Base-by-base conservation (phyloP, 2,888 invertebrate species). In the Thereva nobilitata region DNA sequence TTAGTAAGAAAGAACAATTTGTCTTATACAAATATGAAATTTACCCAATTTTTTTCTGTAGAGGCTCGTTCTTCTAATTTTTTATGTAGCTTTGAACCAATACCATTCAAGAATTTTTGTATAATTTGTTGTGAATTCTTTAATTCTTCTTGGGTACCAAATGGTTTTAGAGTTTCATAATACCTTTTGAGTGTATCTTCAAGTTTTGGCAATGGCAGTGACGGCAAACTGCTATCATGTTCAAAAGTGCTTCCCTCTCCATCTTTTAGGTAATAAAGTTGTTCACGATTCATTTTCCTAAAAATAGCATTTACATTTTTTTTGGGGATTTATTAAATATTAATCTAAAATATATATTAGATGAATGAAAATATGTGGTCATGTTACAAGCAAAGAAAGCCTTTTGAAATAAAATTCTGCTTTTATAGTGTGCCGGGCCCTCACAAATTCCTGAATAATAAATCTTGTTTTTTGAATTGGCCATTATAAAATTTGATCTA, bases 161-260 rank as follows among this genome's bases (percentile, higher is more conserved):
- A 82, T 6, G 84, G 84, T 68, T 77, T 77, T 4, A 85, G 79
- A 55, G 84, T 82, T 53, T 83, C 81, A 54, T 84, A 80, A 72
- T 86, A 86, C 68, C 83, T 82, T 10, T 80, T 74, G 64, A 86
- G 73, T 1, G 86, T 86, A 9, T 83, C 79, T 3, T 78, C 75
- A 7, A 86, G 75, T 5, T 79, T 73, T 12, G 86, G 86, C 34
- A 86, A 75, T 5, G 86, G 86, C 9, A 86, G 75, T 5, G 81
- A 74, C 4, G 86, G 85, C 12, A 86, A 75, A 5, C 73, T 73
- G 49, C 84, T 80, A 71, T 86, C 84, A 71, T 80, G 79, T 67
- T 81, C 79, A 73, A 83, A 86, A 1, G 86, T 86, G 4, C 68
- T 37, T n/a, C 73, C 76, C 41, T 72, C 70, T 38, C 74, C 74